phyloP scores from a whole-genome alignment of 2,113 vertebrate genomes.

The Megaceryle maxima region DNA sequence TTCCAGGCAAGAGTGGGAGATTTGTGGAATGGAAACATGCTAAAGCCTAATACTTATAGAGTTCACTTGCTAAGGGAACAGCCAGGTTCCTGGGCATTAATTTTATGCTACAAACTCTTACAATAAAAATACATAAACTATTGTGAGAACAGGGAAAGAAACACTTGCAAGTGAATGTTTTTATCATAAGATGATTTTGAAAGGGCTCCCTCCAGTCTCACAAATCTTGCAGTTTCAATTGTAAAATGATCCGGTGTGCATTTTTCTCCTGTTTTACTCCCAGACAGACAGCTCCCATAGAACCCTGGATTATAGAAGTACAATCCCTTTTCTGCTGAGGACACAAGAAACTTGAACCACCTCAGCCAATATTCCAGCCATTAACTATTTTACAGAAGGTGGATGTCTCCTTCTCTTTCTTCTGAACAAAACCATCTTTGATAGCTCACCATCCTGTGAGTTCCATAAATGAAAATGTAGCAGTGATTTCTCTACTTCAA shows the following conservation, averaged over 20 bases:
- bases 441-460: background rate
- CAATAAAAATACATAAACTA: background rate
- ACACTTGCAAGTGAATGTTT: background rate
- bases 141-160: background rate
- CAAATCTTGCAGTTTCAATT: background rate
- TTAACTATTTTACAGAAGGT: background rate
- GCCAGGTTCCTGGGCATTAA: background rate
- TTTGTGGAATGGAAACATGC: background rate
- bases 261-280: background rate
- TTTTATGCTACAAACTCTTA: background rate
- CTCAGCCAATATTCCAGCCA: background rate
- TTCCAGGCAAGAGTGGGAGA: background rate
- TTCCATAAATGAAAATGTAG: background rate
- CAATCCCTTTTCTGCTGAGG: background rate
- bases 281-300: background rate
- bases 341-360: background rate
- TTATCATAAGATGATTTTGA: background rate
- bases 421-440: background rate
- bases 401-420: background rate
- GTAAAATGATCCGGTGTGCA: background rate
- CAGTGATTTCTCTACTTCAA: background rate
- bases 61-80: background rate
- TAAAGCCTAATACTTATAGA: background rate
- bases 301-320: background rate
- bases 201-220: background rate